Evolutionary conservation across 2,888 invertebrate genomes (phyloP).

Genomic region (Amblyteles armatorius): DNA sequence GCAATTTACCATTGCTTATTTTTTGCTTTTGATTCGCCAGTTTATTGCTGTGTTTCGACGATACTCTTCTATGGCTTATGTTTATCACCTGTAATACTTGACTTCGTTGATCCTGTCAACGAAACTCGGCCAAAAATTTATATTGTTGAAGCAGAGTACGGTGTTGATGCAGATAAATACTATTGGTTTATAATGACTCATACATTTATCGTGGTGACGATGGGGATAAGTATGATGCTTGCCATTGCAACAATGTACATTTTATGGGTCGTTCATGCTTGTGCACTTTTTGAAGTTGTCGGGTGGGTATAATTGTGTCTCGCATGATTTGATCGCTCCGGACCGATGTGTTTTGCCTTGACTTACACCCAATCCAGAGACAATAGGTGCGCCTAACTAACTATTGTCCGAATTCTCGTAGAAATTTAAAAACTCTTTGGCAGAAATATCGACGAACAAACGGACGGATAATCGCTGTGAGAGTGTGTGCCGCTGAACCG

Average conservation of each 20-base stretch:
- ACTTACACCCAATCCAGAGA: too few species aligned
- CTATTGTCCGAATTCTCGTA: too few species aligned
- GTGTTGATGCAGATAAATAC: background rate
- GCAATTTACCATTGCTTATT: background rate
- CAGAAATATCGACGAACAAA: too few species aligned
- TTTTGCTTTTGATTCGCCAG: background rate
- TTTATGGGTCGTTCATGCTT: background rate
- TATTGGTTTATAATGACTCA: slow-evolving; percentile 38
- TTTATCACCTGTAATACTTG: slow-evolving; percentile 13
- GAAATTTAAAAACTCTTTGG: too few species aligned
- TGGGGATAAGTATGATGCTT: background rate
- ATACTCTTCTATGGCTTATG: background rate
- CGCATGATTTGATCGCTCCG: background rate
- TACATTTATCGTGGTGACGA: background rate
- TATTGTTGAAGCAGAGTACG: slow-evolving; percentile 42
- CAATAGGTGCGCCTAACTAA: too few species aligned
- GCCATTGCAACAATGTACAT: background rate
- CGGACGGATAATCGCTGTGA: too few species aligned
- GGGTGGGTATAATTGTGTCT: background rate
- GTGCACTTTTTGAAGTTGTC: too few species aligned
- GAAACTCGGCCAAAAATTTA: background rate
- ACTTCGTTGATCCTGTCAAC: slow-evolving; percentile 10
- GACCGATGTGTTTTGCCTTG: too few species aligned
- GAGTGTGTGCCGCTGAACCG: too few species aligned
- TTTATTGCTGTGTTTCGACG: background rate